Evolutionary conservation across 2,797 vertebrate species (phyloP).

Genomic region (Crax fasciolata): DNA sequence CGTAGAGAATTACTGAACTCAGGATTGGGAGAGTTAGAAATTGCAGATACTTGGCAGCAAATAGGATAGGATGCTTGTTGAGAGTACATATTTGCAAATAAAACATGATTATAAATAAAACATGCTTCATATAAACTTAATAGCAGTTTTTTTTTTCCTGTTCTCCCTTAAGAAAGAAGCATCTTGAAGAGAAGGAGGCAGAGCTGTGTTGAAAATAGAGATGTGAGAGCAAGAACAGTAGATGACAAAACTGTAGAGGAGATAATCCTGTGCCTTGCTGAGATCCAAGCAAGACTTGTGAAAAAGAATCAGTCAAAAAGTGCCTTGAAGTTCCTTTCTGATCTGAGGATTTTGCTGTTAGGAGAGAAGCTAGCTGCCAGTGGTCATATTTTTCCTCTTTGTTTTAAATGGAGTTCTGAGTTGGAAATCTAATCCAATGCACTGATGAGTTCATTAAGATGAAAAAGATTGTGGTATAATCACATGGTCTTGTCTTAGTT

Average conservation of each 20-base stretch:
- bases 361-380: neutral
- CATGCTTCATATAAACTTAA: neutral
- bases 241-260: neutral
- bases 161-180: neutral
- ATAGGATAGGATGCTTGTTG: neutral
- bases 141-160: neutral
- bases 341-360: neutral
- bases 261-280: neutral
- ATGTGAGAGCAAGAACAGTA: neutral
- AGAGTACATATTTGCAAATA: neutral
- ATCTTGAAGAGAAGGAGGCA: neutral
- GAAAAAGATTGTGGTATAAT: neutral
- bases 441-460: neutral
- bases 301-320: neutral
- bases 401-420: neutral
- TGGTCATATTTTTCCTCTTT: neutral
- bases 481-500: neutral
- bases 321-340: neutral
- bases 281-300: neutral
- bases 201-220: neutral
- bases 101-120: neutral
- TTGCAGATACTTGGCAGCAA: neutral
- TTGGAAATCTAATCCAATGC: neutral
- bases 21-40: neutral
- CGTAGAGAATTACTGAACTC: neutral